Conservation (phyloP, 2,113 vertebrate species). For the Bucco capensis region DNA sequence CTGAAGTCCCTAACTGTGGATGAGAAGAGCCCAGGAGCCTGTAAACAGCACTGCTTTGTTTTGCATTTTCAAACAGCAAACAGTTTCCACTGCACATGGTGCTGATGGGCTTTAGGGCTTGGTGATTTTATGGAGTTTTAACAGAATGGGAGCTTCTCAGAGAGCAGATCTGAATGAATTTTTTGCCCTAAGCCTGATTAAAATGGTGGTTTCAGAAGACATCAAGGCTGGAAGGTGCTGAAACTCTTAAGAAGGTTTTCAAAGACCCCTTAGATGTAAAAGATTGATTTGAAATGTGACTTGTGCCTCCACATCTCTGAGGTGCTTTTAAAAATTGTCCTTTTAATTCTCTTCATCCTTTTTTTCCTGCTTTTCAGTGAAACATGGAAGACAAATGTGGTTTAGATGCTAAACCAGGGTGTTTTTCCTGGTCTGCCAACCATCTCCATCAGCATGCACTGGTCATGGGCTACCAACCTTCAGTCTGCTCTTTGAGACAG, state of each 20-base stretch:
- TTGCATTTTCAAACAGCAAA: background rate
- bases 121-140: constrained; percentile 24
- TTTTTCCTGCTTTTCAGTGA: background rate
- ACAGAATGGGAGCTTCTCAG: background rate
- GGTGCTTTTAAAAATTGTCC: constrained; percentile 29
- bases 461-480: background rate
- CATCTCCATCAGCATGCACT: background rate
- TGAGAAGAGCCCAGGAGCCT: background rate
- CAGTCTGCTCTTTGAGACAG: background rate
- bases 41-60: background rate
- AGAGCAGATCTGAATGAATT: background rate
- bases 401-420: background rate
- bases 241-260: constrained; percentile 18
- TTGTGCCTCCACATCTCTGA: constrained; percentile 3
- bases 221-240: background rate
- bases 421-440: background rate
- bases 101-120: background rate
- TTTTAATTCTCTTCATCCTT: constrained; percentile 4
- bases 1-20: background rate
- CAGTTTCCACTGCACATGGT: background rate
- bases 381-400: background rate
- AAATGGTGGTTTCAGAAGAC: constrained; percentile 37
- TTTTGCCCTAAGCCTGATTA: constrained; percentile 9
- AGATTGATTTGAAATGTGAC: constrained; percentile 52
- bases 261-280: constrained; percentile 26